Conservation (phyloP, 1,140 invertebrate genomes). For the Scaptomyza graminum region DNA sequence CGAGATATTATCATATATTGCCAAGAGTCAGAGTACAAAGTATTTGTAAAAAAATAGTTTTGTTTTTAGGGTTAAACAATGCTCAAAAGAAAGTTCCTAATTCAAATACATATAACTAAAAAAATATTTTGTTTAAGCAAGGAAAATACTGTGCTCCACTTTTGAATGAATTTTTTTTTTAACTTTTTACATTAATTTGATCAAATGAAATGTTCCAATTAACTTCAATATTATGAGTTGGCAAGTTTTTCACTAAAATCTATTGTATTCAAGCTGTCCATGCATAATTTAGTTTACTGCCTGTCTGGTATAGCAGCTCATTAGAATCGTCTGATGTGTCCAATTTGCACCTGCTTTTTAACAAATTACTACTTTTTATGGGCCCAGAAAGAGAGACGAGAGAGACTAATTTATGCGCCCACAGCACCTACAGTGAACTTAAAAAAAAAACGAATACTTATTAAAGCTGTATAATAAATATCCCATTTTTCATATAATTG, state of each 20-base stretch:
- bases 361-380: conserved; percentile 45
- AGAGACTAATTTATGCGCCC: conserved; percentile 49
- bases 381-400: conserved; percentile 13
- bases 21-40: neutral
- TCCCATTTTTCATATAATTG: neutral
- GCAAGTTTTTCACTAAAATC: conserved; percentile 34
- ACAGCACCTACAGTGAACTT: conserved; percentile 24
- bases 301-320: conserved; percentile 39
- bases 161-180: too few species aligned
- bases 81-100: too few species aligned
- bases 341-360: conserved; percentile 49
- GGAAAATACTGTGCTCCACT: too few species aligned
- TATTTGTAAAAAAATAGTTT: too few species aligned
- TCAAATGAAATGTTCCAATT: conserved; percentile 24
- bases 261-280: conserved; percentile 13
- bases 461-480: neutral
- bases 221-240: conserved; percentile 7
- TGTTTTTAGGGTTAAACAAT: too few species aligned
- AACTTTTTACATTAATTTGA: neutral
- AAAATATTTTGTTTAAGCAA: too few species aligned
- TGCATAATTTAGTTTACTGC: conserved; percentile 40
- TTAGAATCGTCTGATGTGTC: conserved; percentile 46
- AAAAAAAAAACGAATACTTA: conserved; percentile 1
- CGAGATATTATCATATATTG: conserved; percentile 12
- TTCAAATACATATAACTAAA: neutral